Percentiles rank a stretch among this genome's conserved stretches.
Evolutionary conservation across 2,888 invertebrate species (phyloP).

Genomic region (Sylvicola fuscatus): DNA sequence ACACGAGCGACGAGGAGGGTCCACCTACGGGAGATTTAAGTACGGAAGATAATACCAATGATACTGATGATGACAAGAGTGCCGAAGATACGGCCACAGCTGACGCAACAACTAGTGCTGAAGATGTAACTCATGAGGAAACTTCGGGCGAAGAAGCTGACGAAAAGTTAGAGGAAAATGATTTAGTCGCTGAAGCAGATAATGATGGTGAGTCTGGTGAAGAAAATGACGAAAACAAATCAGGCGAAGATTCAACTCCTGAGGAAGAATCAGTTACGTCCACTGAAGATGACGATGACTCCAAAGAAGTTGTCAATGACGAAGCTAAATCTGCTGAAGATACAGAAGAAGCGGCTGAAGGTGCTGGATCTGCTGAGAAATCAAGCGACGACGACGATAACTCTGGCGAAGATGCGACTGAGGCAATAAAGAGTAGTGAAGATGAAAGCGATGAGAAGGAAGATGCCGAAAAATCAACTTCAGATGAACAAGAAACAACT

Average conservation of each 20-base stretch:
- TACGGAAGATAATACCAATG: conserved; percentile 3
- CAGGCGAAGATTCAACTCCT: conserved; percentile 1
- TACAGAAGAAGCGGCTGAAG: conserved; percentile 9
- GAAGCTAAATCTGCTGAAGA: conserved; percentile 6
- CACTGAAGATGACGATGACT: conserved; percentile 26
- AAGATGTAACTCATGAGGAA: not conserved
- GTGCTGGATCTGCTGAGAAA: conserved; percentile 7
- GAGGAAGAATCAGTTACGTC: conserved; percentile 10
- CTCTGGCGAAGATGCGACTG: conserved; percentile 7
- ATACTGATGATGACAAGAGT: conserved; percentile 3
- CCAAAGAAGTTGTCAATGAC: conserved; percentile 24
- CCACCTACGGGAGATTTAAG: conserved; percentile 3
- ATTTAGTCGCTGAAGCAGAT: not conserved
- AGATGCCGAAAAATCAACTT: conserved; percentile 16
- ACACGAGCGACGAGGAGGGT: conserved; percentile 7
- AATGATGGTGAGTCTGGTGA: conserved; percentile 1
- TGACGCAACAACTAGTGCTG: not conserved
- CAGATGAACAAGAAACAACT: conserved; percentile 11
- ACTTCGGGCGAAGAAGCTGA: conserved; percentile 1
- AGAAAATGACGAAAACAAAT: not conserved
- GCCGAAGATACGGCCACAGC: conserved; percentile 1
- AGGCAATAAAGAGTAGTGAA: conserved; percentile 6
- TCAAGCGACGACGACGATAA: conserved; percentile 10
- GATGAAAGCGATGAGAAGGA: conserved; percentile 12
- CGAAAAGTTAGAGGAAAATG: conserved; percentile 1